Conservation (phyloP, 2,888 invertebrate species). For the Chelonus formosanus region DNA sequence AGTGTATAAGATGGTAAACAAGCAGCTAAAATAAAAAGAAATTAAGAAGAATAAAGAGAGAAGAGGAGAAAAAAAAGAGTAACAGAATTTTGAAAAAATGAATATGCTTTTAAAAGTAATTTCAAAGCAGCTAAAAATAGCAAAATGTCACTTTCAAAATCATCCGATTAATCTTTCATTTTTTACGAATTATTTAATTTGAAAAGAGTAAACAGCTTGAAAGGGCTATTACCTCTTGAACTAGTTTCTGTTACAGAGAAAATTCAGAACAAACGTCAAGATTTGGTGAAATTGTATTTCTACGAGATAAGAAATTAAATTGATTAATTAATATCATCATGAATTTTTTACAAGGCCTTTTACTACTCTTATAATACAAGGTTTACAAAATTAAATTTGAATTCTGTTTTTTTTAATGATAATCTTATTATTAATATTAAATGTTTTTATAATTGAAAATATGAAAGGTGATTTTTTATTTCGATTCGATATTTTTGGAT, state of each 20-base stretch:
- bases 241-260: not conserved
- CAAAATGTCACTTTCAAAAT: not conserved
- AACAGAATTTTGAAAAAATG: not conserved
- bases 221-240: not conserved
- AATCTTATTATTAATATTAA: too few species aligned
- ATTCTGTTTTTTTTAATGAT: too few species aligned
- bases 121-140: constrained; percentile 1
- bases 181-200: not conserved
- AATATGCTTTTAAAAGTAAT: constrained; percentile 4
- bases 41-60: constrained; percentile 18
- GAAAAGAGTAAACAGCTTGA: not conserved
- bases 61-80: not conserved
- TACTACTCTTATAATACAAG: too few species aligned
- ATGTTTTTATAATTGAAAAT: too few species aligned
- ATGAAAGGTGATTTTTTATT: too few species aligned
- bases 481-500: too few species aligned
- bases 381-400: too few species aligned
- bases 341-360: too few species aligned
- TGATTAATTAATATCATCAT: not conserved
- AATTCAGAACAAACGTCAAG: not conserved
- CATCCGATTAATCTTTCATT: constrained; percentile 3
- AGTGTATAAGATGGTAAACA: not conserved
- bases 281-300: not conserved
- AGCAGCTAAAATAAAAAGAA: constrained; percentile 17
- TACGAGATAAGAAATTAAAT: not conserved